Evolutionary conservation across 2,888 invertebrate genomes (phyloP), one percentile per base, ranked within the genome.

Genomic region (Sylvicola fuscatus): DNA sequence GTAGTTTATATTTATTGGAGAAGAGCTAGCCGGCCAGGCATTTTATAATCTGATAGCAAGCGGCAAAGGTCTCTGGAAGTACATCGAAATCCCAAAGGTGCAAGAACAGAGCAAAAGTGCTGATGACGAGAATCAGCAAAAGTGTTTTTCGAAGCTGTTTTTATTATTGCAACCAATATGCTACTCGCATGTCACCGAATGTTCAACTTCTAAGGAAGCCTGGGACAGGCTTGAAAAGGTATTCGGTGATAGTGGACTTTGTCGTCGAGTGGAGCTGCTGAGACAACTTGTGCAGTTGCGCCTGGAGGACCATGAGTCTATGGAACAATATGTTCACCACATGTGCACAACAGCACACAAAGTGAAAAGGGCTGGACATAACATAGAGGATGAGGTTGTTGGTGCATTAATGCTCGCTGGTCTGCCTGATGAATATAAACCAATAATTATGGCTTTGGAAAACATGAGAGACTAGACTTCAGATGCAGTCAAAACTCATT

Each of bases 211-310:
- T 11, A 14, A 14, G 12, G 15, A 14, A 14, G 27, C 27, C 5
- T 36, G 36, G 36, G 3, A 32, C 5, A 15, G 2, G 12, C 15
- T 36, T 11, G 3, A 26, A 26, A 32, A 13, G n/a, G 17, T 31
- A 12, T 36, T 32, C 32, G 27, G 14, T n/a, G 36, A 36, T 14
- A 27, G 15, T 6, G 36, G 36, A 12, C n/a, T 32, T n/a, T 6
- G 17, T 13, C 11, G 36, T 7, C 13, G 13, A 27, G 21, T 36
- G 7, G 16, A 4, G 13, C 16, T 36, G 12, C 4, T 36, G 3
- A 3, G n/a, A 27, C 7, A n/a, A n/a, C 3, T 27, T 3, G 26
- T 14, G 3, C n/a, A 6, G 6, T 32, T 31, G 5, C 16, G 21
- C 7, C 14, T 36, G 6, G 36, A 36, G n/a, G 31, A 15, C 2